Evolutionary conservation across 2,113 vertebrate genomes (phyloP).

Genomic region (Mugil cephalus): DNA sequence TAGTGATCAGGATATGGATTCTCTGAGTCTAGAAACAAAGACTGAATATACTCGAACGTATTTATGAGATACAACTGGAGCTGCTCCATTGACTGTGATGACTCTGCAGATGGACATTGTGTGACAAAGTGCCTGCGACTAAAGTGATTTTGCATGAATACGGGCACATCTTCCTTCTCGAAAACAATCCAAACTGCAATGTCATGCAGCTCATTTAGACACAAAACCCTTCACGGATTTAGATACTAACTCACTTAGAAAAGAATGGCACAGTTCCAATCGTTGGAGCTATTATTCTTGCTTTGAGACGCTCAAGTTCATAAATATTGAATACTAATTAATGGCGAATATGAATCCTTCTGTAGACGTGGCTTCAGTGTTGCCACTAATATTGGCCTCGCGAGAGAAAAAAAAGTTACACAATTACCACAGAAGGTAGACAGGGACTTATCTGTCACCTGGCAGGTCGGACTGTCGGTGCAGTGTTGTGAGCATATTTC

Average conservation of each 20-base stretch:
- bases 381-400: constrained; percentile 21
- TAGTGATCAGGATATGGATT: constrained; percentile 56
- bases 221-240: constrained; percentile 32
- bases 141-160: constrained; percentile 31
- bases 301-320: constrained; percentile 40
- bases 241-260: constrained; percentile 8
- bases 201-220: constrained; percentile 38
- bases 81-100: constrained; percentile 56
- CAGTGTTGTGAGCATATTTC: constrained; percentile 44
- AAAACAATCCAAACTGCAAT: constrained; percentile 49
- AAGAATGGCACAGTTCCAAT: constrained; percentile 33
- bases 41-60: constrained; percentile 41
- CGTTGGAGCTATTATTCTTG: constrained; percentile 14
- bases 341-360: constrained; percentile 54
- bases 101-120: constrained; percentile 42
- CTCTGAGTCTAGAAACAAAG: constrained; percentile 52
- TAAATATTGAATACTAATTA: constrained; percentile 60
- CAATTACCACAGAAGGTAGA: constrained; percentile 39
- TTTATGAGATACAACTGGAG: constrained; percentile 60
- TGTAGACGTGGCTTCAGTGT: constrained; percentile 26
- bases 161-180: constrained; percentile 37
- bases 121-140: constrained; percentile 28
- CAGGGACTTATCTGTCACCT: constrained; percentile 51
- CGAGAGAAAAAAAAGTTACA: constrained; percentile 42
- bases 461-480: constrained; percentile 27